Base-by-base conservation (phyloP, 2,113 vertebrate species). In the Marcusenius ussheri region DNA sequence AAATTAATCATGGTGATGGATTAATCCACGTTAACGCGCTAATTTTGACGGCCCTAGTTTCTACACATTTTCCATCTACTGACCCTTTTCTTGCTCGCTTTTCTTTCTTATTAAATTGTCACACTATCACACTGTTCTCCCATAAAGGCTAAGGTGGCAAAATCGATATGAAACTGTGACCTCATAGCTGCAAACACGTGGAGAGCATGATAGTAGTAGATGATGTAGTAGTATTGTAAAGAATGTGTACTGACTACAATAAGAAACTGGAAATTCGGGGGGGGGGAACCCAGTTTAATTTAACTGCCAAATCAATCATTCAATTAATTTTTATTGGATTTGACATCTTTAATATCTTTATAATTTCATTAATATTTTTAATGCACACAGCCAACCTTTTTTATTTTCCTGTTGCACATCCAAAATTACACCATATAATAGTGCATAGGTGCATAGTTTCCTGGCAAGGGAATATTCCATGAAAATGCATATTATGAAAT, bases 101-200 rank as follows among this genome's bases (percentile, higher is more conserved):
- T 87, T 31, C 85, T 53, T 35, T 89, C 86, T 83, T 66, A 90
- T 90, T 90, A 90, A 90, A 90, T 87, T 90, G 89, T 90, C 83
- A 87, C 83, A 87, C 35, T 85, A 62, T 90, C 89, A 90, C 83
- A 86, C 56, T 46, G 27, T 46, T 31, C 39, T 90, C 51, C 31
- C 56, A 50, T 66, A 87, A 62, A 31, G 45, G 83, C 53, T 70
- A 90, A 21, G 56, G 83, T 66, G 83, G 83, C 5, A 19, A 87
- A 90, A 90, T 90, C 56, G 31, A 90, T 90, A 90, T 47, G 53
- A 19, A 90, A 90, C 31, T 53, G 56, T 83, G 56, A 87, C 89
- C 83, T 84, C 84, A 62, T 87, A 66, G 89, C 51, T 42, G 1
- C 50, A 83, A 83, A 51, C 88, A 31, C 31, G 46, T 62, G 21